phyloP scores from a whole-genome alignment of 2,888 invertebrate genomes.

The Epinotia bilunana region DNA sequence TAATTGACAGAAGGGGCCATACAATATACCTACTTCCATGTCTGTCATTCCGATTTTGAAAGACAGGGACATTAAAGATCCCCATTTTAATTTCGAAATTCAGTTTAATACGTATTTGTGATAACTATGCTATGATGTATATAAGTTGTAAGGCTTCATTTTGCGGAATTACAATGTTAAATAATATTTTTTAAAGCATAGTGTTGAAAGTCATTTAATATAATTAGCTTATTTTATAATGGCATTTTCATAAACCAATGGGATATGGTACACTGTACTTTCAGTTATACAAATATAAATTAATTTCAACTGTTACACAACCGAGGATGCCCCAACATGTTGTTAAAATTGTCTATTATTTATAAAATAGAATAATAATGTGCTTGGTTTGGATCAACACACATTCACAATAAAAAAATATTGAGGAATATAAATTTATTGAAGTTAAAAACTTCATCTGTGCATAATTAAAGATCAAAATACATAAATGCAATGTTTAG shows the following conservation, averaged over 20 bases:
- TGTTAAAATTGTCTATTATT: neutral
- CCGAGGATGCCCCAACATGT: neutral
- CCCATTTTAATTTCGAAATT: too few relatives aligned
- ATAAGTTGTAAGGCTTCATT: neutral
- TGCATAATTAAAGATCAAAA: constrained; percentile 11
- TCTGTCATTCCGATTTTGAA: too few relatives aligned
- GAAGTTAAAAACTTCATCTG: neutral
- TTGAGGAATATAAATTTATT: too few relatives aligned
- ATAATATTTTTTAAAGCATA: constrained; percentile 7
- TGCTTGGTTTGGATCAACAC: neutral
- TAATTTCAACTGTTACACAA: neutral
- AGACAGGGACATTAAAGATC: too few relatives aligned
- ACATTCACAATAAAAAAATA: neutral
- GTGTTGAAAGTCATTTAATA: constrained; percentile 29
- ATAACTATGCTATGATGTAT: neutral
- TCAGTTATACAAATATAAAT: neutral
- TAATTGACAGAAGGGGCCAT: too few relatives aligned
- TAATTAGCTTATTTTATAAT: constrained; percentile 38
- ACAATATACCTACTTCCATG: too few relatives aligned
- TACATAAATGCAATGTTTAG: constrained; percentile 18
- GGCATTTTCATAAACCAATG: constrained; percentile 30
- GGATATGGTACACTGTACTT: constrained; percentile 2
- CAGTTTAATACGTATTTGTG: too few relatives aligned
- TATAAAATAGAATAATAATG: neutral
- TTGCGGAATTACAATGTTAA: neutral